Evolutionary conservation across 2,113 vertebrate genomes (phyloP).

Genomic region (Oxyura jamaicensis): DNA sequence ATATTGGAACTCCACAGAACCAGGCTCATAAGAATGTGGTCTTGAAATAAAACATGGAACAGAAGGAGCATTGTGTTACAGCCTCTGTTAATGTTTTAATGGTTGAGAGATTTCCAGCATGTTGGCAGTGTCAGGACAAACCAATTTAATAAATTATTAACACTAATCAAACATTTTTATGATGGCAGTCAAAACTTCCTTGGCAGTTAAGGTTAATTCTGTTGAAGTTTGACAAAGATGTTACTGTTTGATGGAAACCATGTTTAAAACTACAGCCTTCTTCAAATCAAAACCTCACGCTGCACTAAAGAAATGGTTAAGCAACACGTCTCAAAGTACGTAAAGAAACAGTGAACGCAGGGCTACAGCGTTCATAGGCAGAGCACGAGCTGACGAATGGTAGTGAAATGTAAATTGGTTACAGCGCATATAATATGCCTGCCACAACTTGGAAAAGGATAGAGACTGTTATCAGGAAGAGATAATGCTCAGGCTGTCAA

Average conservation of each 20-base stretch:
- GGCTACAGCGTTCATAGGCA: not conserved
- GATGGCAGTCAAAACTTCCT: slow-evolving; percentile 57
- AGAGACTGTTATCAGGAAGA: not conserved
- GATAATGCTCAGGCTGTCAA: not conserved
- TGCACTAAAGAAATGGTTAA: not conserved
- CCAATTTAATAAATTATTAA: slow-evolving; percentile 77
- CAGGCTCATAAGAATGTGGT: slow-evolving; percentile 47
- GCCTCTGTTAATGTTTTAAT: slow-evolving; percentile 72
- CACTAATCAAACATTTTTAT: slow-evolving; percentile 77
- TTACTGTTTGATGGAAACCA: slow-evolving; percentile 56
- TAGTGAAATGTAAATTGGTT: slow-evolving; percentile 19
- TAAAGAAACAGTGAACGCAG: not conserved
- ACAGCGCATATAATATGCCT: not conserved
- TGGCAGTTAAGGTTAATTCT: slow-evolving; percentile 63
- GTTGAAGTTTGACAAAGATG: slow-evolving; percentile 70
- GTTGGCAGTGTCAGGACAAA: slow-evolving; percentile 65
- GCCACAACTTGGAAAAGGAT: not conserved
- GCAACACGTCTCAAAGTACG: not conserved
- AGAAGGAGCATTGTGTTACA: slow-evolving; percentile 65
- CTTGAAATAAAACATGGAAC: slow-evolving; percentile 58
- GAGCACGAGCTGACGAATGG: not conserved
- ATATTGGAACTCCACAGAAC: slow-evolving; percentile 59
- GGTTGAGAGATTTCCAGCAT: slow-evolving; percentile 69
- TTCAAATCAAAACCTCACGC: slow-evolving; percentile 24
- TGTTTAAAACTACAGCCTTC: not conserved